Base-by-base conservation (phyloP, 1,140 invertebrate genomes). In the Drosophila auraria region DNA sequence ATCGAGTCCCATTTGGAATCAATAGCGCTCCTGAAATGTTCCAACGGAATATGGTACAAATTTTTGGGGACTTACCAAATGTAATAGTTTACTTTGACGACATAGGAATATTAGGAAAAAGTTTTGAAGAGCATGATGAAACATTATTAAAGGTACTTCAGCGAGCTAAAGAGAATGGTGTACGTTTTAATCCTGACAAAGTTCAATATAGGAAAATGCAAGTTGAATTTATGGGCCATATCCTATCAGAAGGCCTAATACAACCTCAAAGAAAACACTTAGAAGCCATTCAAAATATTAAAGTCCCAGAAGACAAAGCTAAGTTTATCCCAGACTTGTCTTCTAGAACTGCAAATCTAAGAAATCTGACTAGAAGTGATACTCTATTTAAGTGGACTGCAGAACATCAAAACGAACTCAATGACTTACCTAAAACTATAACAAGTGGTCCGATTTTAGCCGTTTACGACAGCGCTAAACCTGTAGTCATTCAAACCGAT, bases 51-150 rank as follows among this genome's bases (percentile, higher is more conserved):
- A 20, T 20, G 20, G 20, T 20, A 20, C 20, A 51, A 50, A 40
- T 40, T 50, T 62, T 30, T 47, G 60, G 33, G 2, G 47, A 50
- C 33, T 33, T 63, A 17, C 47, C 33, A 23, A 47, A 38, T 51
- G 47, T 51, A 14, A 51, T 53, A 15, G 47, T 40, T 15, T 63
- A 63, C 20, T 63, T 63, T 30, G 60, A 63, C 20, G 47, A 65
- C 12, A 44, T 56, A 8, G 38, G 38, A 25, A 54, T 65, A 17
- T 40, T 25, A 17, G 5, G 33, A 3, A 23, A 56, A 30, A 36
- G 8, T 25, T 53, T 56, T 36, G 38, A 54, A n/a, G 51, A 65
- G 3, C 62, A 65, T 45, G 25, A 56, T 57, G n/a, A 20, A 57
- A 65, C 20, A 6, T 33, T 65, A 27, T 9, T 44, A 8, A 30